Percentiles rank a stretch among this genome's conserved stretches.
Conservation (phyloP, 2,797 vertebrate genomes). For the Oryzias sinensis region DNA sequence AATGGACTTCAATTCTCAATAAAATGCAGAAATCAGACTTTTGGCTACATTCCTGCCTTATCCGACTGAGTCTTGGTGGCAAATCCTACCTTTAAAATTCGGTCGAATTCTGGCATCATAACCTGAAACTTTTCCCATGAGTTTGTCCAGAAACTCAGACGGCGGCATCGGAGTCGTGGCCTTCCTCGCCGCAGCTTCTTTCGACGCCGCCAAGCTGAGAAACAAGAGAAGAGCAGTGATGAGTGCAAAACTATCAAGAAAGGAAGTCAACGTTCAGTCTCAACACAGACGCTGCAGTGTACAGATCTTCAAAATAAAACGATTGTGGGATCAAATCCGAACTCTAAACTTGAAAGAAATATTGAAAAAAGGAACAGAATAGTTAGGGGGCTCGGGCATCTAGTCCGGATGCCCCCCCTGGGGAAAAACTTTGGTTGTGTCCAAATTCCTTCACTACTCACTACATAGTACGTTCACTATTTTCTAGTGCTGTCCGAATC, state of each 20-base stretch:
- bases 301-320: too few relatives aligned
- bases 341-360: too few relatives aligned
- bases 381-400: too few relatives aligned
- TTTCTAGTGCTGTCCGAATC: too few relatives aligned
- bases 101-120: conserved; percentile 98
- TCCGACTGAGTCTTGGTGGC: conserved; percentile 67
- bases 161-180: conserved; percentile 93
- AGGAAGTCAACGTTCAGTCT: too few relatives aligned
- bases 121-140: conserved; percentile 97
- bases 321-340: too few relatives aligned
- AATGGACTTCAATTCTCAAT: conserved; percentile 33
- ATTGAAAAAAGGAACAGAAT: too few relatives aligned
- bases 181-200: conserved; percentile 93
- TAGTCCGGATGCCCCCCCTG: too few relatives aligned
- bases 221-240: conserved; percentile 40
- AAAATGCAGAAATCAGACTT: conserved; percentile 34
- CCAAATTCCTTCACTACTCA: too few relatives aligned
- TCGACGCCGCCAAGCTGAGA: conserved; percentile 93
- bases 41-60: conserved; percentile 76
- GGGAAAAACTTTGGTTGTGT: too few relatives aligned
- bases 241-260: background rate
- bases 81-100: conserved; percentile 95
- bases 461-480: too few relatives aligned
- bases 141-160: conserved; percentile 97
- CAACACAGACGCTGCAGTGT: too few relatives aligned